phyloP scores from a whole-genome alignment of 2,113 vertebrate genomes.

The Arothron firmamentum region DNA sequence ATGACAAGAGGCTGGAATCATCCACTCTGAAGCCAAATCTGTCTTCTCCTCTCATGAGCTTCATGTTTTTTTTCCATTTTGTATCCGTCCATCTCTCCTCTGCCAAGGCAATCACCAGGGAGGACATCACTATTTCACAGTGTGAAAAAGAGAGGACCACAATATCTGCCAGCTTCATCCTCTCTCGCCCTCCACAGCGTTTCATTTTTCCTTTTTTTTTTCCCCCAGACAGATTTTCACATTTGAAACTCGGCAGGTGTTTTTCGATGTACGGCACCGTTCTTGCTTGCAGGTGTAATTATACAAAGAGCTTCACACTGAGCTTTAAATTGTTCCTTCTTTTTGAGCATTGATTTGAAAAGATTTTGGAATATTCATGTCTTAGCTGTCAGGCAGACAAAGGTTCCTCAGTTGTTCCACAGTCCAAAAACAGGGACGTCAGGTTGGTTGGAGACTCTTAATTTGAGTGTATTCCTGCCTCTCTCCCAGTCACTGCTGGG shows the following conservation, averaged over 20 bases:
- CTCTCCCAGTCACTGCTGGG: too few relatives aligned
- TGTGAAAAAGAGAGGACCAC: slow-evolving; percentile 39
- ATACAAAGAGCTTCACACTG: too few relatives aligned
- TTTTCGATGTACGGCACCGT: slow-evolving; percentile 7
- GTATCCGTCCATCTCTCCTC: slow-evolving; percentile 24
- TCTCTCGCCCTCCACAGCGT: slow-evolving; percentile 39
- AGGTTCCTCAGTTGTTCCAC: too few relatives aligned
- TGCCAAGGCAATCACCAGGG: slow-evolving; percentile 61
- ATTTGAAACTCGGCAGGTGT: not conserved
- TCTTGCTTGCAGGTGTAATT: not conserved
- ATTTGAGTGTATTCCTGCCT: too few relatives aligned
- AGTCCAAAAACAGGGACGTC: too few relatives aligned
- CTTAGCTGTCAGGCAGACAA: too few relatives aligned
- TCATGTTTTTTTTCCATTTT: slow-evolving; percentile 21
- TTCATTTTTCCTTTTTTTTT: slow-evolving; percentile 18
- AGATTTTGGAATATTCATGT: not conserved
- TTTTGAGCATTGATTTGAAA: not conserved
- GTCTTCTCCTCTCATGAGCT: slow-evolving; percentile 2
- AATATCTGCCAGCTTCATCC: slow-evolving; percentile 61
- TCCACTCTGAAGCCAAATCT: slow-evolving; percentile 23
- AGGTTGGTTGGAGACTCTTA: too few relatives aligned
- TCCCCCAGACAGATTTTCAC: not conserved
- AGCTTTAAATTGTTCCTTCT: not conserved
- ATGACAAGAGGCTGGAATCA: slow-evolving; percentile 27
- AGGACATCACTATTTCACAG: slow-evolving; percentile 60